Percentiles rank a stretch among this genome's conserved stretches.
Evolutionary conservation across 2,113 vertebrate species (phyloP).

Genomic region (Dinomys branickii): DNA sequence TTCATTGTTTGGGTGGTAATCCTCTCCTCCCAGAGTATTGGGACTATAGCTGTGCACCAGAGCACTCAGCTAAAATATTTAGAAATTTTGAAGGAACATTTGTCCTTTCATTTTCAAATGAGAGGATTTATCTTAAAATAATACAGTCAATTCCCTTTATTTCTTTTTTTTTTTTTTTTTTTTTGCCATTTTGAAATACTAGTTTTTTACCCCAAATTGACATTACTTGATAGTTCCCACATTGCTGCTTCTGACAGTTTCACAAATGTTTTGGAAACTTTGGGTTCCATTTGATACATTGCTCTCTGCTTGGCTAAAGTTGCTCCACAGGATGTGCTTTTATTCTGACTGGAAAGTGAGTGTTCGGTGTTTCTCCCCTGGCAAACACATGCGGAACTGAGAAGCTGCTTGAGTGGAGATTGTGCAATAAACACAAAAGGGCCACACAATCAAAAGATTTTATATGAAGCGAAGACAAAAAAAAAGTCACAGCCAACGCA

Average conservation of each 20-base stretch:
- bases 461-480: conserved; percentile 31
- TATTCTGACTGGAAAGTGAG: conserved; percentile 25
- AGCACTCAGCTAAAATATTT: not conserved
- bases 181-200: not conserved
- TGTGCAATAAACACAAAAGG: conserved; percentile 66
- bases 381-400: conserved; percentile 70
- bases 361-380: conserved; percentile 54
- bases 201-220: not conserved
- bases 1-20: too few species aligned
- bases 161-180: conserved; percentile 4
- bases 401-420: conserved; percentile 68
- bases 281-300: not conserved
- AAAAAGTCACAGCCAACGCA: not conserved
- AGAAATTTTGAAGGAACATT: not conserved
- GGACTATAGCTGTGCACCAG: not conserved
- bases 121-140: not conserved
- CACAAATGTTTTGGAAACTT: not conserved
- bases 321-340: not conserved
- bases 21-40: not conserved
- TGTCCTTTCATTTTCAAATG: not conserved
- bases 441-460: conserved; percentile 56
- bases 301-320: not conserved
- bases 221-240: not conserved
- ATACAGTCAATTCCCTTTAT: not conserved
- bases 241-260: not conserved